Conservation (phyloP, 2,113 vertebrate genomes). For the Cyprinodon brontotheroides region DNA sequence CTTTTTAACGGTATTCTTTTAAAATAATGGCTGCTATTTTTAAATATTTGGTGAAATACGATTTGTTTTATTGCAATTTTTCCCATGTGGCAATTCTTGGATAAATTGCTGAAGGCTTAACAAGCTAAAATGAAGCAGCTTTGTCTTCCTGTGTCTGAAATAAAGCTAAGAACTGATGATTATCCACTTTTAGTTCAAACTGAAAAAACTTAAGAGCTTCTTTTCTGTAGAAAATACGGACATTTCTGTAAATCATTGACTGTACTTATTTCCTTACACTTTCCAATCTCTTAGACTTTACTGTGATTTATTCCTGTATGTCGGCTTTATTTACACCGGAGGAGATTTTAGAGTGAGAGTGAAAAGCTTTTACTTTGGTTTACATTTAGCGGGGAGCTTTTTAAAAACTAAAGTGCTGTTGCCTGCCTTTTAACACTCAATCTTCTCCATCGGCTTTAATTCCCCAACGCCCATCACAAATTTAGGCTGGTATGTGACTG, state of each 20-base stretch:
- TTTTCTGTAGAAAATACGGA: background rate
- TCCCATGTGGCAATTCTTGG: slow-evolving; percentile 34
- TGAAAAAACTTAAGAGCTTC: background rate
- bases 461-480: slow-evolving; percentile 71
- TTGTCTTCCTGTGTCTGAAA: background rate
- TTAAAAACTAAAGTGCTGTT: slow-evolving; percentile 58
- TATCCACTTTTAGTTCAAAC: background rate
- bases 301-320: slow-evolving; percentile 44
- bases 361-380: slow-evolving; percentile 77
- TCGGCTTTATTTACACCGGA: slow-evolving; percentile 73
- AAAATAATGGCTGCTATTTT: slow-evolving; percentile 44
- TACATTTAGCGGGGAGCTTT: slow-evolving; percentile 67
- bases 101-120: slow-evolving; percentile 21
- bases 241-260: background rate
- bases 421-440: slow-evolving; percentile 56
- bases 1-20: slow-evolving; percentile 47
- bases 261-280: slow-evolving; percentile 25
- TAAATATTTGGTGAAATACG: slow-evolving; percentile 44
- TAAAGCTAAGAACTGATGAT: background rate
- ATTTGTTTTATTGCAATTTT: slow-evolving; percentile 36
- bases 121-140: slow-evolving; percentile 8
- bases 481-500: slow-evolving; percentile 83
- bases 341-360: slow-evolving; percentile 56
- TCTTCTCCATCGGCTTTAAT: slow-evolving; percentile 43
- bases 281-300: slow-evolving; percentile 39